Conservation (phyloP, 2,113 vertebrate genomes). For the Onychorhynchus coronatus region DNA sequence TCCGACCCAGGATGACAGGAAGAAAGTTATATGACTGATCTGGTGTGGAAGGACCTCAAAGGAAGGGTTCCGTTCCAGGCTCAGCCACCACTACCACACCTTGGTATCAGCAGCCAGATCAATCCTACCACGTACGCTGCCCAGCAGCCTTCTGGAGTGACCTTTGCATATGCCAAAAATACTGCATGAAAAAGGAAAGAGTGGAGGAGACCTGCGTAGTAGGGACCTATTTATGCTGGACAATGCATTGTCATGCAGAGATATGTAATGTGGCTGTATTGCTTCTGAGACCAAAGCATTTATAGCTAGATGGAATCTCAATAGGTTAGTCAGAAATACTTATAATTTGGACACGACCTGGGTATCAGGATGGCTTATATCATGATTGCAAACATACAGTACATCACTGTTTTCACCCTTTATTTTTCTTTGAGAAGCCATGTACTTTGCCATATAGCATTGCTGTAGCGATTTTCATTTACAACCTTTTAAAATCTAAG, state of each 20-base stretch:
- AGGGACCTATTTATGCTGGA: neutral
- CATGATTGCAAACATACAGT: neutral
- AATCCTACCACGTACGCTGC: fast-evolving
- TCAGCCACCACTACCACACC: neutral
- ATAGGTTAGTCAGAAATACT: neutral
- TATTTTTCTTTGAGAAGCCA: neutral
- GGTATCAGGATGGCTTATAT: neutral
- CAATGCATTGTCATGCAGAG: neutral
- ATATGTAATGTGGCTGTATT: neutral
- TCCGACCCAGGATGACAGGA: neutral
- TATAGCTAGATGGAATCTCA: neutral
- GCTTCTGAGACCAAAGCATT: neutral
- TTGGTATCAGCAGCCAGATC: neutral
- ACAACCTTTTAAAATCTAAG: neutral
- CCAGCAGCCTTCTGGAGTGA: neutral
- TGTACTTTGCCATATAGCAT: neutral
- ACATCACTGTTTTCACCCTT: neutral
- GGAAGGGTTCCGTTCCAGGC: neutral
- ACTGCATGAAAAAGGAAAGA: neutral
- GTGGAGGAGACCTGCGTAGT: fast-evolving
- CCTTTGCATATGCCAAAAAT: neutral
- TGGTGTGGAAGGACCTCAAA: neutral
- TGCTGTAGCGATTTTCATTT: neutral
- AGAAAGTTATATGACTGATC: fast-evolving
- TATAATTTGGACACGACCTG: neutral